A percentile compares a stretch with the other conserved stretches of the same genome.
Evolutionary conservation across 2,797 vertebrate species (phyloP).

Genomic region (Hoplostethus atlanticus): DNA sequence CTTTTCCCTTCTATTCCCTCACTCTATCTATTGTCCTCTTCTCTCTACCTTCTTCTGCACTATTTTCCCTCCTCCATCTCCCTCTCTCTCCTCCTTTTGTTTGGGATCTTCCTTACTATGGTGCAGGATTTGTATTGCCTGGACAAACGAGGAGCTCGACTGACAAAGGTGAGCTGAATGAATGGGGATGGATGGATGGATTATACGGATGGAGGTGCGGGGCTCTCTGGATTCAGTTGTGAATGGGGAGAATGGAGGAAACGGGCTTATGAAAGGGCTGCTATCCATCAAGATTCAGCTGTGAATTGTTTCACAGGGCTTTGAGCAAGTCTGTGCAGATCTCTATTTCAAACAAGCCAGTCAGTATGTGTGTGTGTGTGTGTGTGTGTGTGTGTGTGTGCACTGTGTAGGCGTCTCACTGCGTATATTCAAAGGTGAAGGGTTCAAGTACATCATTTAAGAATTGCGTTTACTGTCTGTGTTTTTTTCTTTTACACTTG

Average conservation of each 20-base stretch:
- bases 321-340: constrained; percentile 48
- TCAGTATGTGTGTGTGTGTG: background rate
- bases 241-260: constrained; percentile 45
- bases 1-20: constrained; percentile 41
- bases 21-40: constrained; percentile 53
- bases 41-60: constrained; percentile 26
- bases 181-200: constrained; percentile 16
- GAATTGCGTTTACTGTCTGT: constrained; percentile 35
- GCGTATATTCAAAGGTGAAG: constrained; percentile 56
- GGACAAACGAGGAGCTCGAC: constrained; percentile 57
- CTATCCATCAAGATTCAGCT: constrained; percentile 27
- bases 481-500: constrained; percentile 26
- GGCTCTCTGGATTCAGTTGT: constrained; percentile 21
- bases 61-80: constrained; percentile 32
- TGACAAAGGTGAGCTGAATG: constrained; percentile 79
- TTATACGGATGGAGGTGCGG: background rate
- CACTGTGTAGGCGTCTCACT: constrained; percentile 32
- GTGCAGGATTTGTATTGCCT: constrained; percentile 78
- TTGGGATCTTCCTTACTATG: constrained; percentile 68
- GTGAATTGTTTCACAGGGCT: constrained; percentile 46
- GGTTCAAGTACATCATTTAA: constrained; percentile 58
- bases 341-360: background rate
- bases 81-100: constrained; percentile 56
- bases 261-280: background rate
- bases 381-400: background rate